Evolutionary conservation across 35 echinoderm and acorn worm genomes (phyloP).

Genomic region (Apostichopus japonicus): DNA sequence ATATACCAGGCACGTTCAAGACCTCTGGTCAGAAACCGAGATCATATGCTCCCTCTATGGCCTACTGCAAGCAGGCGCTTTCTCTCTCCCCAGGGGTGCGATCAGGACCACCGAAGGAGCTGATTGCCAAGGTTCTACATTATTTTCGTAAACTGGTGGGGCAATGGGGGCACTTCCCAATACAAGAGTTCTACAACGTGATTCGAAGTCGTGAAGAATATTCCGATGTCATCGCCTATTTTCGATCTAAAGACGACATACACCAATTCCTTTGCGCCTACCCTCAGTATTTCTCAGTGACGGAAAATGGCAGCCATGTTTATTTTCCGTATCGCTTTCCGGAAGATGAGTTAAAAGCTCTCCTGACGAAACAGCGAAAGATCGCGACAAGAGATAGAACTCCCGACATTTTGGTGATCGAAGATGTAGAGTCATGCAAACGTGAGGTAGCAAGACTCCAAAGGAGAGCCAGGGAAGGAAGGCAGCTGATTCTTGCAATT

Average conservation of each 20-base stretch:
- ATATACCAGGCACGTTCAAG: neutral
- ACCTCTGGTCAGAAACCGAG: neutral
- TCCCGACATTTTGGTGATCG: neutral
- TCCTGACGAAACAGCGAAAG: neutral
- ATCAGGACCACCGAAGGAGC: neutral
- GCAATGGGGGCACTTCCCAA: neutral
- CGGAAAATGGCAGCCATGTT: neutral
- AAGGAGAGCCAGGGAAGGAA: neutral
- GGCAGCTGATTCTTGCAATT: neutral
- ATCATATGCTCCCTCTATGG: neutral
- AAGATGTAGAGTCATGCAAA: neutral
- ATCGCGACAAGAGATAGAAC: neutral
- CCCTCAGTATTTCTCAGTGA: slow-evolving; percentile 3
- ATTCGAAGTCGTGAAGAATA: neutral
- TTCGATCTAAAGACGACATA: neutral
- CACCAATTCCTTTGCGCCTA: neutral
- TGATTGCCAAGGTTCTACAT: neutral
- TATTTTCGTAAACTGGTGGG: neutral
- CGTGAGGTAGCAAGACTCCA: neutral
- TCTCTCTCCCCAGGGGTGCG: neutral
- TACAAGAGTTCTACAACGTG: slow-evolving; percentile 2
- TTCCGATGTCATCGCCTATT: neutral
- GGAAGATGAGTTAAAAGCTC: neutral
- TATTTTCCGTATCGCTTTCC: neutral
- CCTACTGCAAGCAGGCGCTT: neutral